Conservation (phyloP, 2,888 invertebrate species). For the Hyppa rectilinea region DNA sequence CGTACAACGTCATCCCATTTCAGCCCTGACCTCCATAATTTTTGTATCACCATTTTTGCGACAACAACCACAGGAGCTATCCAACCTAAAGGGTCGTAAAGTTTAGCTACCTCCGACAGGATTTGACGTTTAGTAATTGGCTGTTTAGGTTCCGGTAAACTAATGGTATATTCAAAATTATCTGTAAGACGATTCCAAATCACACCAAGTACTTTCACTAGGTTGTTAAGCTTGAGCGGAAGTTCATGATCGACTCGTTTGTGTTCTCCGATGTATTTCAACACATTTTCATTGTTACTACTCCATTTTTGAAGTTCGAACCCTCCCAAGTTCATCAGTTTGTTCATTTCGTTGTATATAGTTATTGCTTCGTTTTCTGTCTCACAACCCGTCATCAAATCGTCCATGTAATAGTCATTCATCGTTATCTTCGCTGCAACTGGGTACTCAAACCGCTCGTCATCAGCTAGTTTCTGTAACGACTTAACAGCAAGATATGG, state of each 20-base stretch:
- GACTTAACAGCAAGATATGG: slow-evolving; percentile 7
- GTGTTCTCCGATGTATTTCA: slow-evolving; percentile 18
- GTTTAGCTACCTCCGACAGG: slow-evolving; percentile 15
- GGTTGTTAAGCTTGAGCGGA: neutral
- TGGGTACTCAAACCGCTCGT: neutral
- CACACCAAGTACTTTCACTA: slow-evolving; percentile 24
- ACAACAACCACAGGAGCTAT: slow-evolving; percentile 25
- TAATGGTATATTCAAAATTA: slow-evolving; percentile 12
- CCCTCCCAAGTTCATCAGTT: too few species aligned
- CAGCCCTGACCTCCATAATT: slow-evolving; percentile 16
- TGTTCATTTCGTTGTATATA: too few species aligned
- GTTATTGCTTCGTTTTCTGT: slow-evolving; percentile 54
- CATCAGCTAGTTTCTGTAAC: neutral
- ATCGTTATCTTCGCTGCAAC: neutral
- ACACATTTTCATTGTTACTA: slow-evolving; percentile 21
- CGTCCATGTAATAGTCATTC: slow-evolving; percentile 49
- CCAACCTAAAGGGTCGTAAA: slow-evolving; percentile 20
- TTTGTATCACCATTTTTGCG: slow-evolving; percentile 17
- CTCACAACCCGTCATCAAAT: slow-evolving; percentile 56
- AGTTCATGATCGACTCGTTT: slow-evolving; percentile 5
- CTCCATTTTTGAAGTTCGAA: too few species aligned
- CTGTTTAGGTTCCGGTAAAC: neutral
- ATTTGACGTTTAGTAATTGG: neutral
- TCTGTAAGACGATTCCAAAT: slow-evolving; percentile 19
- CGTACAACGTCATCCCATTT: too few species aligned